Evolutionary conservation across 1,140 invertebrate genomes (phyloP).

Genomic region (Atopsyche davidsoni): DNA sequence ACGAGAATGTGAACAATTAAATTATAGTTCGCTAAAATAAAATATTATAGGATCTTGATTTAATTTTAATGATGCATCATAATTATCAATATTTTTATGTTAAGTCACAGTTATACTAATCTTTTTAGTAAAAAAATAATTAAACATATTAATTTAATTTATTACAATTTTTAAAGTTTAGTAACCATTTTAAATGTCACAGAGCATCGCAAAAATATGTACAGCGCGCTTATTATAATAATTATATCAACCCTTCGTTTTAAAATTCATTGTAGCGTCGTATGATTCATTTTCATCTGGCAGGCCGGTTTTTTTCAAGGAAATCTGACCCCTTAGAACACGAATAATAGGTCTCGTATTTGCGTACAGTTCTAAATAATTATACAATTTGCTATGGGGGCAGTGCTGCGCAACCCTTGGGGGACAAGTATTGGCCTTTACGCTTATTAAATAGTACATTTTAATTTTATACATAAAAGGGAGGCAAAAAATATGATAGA

Average conservation of each 20-base stretch:
- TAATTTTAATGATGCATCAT: not conserved
- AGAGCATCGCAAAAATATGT: conserved; percentile 18
- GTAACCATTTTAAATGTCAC: conserved; percentile 5
- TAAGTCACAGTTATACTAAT: not conserved
- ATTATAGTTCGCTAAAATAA: not conserved
- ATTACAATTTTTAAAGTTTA: conserved; percentile 2
- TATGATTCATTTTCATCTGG: conserved; percentile 26
- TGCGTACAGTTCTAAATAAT: conserved; percentile 10
- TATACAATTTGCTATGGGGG: conserved; percentile 23
- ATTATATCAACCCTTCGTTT: conserved; percentile 29
- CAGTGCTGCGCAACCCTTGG: conserved; percentile 3
- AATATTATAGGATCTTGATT: not conserved
- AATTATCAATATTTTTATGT: not conserved
- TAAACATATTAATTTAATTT: not conserved
- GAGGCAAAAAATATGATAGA: too few species aligned
- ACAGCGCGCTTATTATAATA: conserved; percentile 27
- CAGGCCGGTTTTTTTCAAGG: conserved; percentile 1
- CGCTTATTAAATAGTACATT: conserved; percentile 28
- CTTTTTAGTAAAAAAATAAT: not conserved
- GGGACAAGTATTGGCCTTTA: conserved; percentile 25
- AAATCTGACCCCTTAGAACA: conserved; percentile 8
- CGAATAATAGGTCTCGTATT: not conserved
- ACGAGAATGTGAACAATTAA: too few species aligned
- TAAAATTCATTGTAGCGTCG: conserved; percentile 28
- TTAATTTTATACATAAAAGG: conserved; percentile 24